Conservation (phyloP, 2,113 vertebrate species). For the Saguinus midas region DNA sequence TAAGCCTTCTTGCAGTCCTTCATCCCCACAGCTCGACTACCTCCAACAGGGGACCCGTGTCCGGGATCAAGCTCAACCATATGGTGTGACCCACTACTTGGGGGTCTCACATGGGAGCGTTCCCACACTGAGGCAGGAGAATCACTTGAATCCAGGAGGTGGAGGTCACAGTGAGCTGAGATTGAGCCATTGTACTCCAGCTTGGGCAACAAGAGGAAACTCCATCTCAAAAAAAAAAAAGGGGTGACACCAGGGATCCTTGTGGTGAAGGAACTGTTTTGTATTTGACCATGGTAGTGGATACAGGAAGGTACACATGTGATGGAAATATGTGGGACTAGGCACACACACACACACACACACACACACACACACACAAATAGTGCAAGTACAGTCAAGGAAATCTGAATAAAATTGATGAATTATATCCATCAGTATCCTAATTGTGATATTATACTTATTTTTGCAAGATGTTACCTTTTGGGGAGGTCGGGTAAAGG, state of each 20-base stretch:
- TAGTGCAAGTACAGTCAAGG: neutral
- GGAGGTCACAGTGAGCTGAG: too few relatives aligned
- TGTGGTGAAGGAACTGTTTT: neutral
- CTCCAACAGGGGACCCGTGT: too few relatives aligned
- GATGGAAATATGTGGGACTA: neutral
- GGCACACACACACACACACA: neutral
- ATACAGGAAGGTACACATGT: rapidly evolving
- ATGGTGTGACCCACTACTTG: too few relatives aligned
- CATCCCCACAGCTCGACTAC: too few relatives aligned
- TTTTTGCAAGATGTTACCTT: neutral
- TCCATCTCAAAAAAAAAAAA: too few relatives aligned
- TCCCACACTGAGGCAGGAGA: too few relatives aligned
- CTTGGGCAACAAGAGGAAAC: too few relatives aligned
- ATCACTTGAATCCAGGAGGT: too few relatives aligned
- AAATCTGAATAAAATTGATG: neutral
- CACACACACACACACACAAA: neutral
- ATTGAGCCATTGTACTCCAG: too few relatives aligned
- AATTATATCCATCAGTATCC: neutral
- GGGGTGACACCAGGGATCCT: neutral
- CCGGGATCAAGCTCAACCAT: too few relatives aligned
- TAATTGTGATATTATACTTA: neutral
- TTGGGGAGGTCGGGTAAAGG: neutral
- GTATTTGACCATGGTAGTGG: neutral
- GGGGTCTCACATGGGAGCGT: too few relatives aligned
- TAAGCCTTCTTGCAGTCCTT: too few relatives aligned